A percentile compares a stretch with the other conserved stretches of the same genome.
These are phyloP conservation scores for Nestor notabilis DNA, from an alignment of 2,113 vertebrate species.

Conservation along the genomic window DNA sequence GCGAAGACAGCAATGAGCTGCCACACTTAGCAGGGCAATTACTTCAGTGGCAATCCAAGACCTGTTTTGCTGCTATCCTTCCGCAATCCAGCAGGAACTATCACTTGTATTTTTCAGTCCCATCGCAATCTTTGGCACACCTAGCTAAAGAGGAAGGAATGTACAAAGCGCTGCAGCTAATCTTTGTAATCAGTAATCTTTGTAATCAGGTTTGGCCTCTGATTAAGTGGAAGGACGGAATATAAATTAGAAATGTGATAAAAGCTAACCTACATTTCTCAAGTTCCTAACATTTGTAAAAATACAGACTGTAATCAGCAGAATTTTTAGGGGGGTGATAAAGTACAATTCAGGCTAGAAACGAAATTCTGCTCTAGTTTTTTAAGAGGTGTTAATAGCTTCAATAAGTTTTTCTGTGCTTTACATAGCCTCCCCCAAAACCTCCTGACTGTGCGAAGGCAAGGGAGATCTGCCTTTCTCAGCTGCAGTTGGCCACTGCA, in stretches of 20 bases:
- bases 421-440: neutral
- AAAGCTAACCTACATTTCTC: neutral
- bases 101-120: neutral
- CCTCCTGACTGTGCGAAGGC: neutral
- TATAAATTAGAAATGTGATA: neutral
- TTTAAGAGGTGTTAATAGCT: neutral
- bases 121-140: neutral
- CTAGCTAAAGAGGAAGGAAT: neutral
- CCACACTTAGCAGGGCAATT: neutral
- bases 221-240: neutral
- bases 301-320: neutral
- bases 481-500: neutral
- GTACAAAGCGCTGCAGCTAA: neutral
- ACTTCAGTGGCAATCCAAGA: neutral
- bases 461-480: neutral
- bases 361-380: neutral
- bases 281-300: neutral
- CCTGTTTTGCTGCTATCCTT: neutral
- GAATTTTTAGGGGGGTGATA: fast-evolving
- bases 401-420: neutral
- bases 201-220: neutral
- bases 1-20: neutral
- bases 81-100: neutral
- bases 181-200: neutral
- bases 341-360: neutral